Percentiles rank a stretch among this genome's conserved stretches.
phyloP scores from a whole-genome alignment of 2,113 vertebrate species.

The Lepus europaeus region DNA sequence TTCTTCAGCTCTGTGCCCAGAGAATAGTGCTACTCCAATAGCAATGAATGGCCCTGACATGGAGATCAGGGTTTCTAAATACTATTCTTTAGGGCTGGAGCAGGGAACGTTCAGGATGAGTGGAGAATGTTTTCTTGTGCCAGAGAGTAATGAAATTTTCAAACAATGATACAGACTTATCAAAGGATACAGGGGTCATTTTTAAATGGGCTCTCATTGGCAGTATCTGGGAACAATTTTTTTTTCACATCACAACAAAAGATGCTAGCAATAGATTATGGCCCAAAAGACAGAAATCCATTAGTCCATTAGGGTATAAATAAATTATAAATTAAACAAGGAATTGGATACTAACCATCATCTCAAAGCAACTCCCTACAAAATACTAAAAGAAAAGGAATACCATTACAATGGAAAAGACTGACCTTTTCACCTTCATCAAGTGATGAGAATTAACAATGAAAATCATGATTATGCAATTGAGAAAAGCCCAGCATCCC shows the following conservation, averaged over 20 bases:
- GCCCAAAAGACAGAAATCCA: background rate
- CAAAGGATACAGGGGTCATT: background rate
- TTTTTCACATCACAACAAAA: conserved; percentile 31
- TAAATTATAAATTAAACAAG: background rate
- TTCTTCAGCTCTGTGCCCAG: background rate
- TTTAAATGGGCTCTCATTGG: background rate
- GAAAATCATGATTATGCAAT: background rate
- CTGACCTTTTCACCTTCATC: background rate
- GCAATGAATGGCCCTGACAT: background rate
- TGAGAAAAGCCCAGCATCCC: background rate
- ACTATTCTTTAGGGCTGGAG: background rate
- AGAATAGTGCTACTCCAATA: background rate
- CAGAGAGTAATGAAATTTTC: background rate
- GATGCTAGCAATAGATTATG: background rate
- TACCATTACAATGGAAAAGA: background rate
- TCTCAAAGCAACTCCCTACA: conserved; percentile 10
- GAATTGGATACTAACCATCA: background rate
- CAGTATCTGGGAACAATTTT: background rate
- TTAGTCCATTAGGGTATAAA: background rate
- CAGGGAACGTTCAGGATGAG: background rate
- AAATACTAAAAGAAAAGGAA: background rate
- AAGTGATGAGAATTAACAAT: background rate
- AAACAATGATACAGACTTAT: background rate
- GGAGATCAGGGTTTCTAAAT: conserved; percentile 33
- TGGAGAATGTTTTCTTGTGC: background rate